Base-by-base conservation (phyloP, 2,888 invertebrate genomes). In the Sturmia bella region DNA sequence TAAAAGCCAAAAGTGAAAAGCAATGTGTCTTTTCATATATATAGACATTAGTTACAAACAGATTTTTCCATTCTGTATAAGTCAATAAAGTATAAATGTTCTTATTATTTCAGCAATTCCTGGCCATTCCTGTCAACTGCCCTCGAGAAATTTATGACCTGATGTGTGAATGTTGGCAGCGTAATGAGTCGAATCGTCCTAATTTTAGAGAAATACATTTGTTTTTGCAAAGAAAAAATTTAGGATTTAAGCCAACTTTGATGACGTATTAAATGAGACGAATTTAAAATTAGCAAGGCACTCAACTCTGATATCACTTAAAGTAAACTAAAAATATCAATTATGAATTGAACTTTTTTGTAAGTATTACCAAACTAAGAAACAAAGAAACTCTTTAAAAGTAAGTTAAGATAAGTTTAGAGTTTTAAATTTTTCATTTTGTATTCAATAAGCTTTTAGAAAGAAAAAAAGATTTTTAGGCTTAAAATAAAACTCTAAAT, bases 121-220 rank as follows among this genome's bases (percentile, higher is more conserved):
- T 96, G 77, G 93, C 94, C 63, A 93, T 94, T 88, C 96, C 96
- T 78, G 92, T 94, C 87, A 94, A 95, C 91, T 96, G 96, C 89
- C 95, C 96, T 37, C 95, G 95, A 87, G 96, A 97, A 91, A 95
- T 97, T 87, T 96, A 94, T 91, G 96, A 96, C 90, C 91, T 97
- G 88, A 96, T 97, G 95, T 93, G 94, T 87, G 96, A 97, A 88
- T 97, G 96, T 89, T 97, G 96, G 96, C 95, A 96, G 88, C 92
- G 95, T 68, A 94, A 95, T 88, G 95, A 95, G 87, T 92, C 93
- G 48, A 94, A 94, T 90, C 92, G 96, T 75, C 96, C 96, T 56
- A 94, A 94, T 86, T 97, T 97, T 91, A 92, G 94, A 81, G 96
- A 97, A 90, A 96, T 97, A 87, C 95, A 96, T 91, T 92, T 96